A percentile compares a stretch with the other conserved stretches of the same genome.
phyloP scores from a whole-genome alignment of 35 echinoderm and acorn worm genomes.

The Ophiothrix spiculata region DNA sequence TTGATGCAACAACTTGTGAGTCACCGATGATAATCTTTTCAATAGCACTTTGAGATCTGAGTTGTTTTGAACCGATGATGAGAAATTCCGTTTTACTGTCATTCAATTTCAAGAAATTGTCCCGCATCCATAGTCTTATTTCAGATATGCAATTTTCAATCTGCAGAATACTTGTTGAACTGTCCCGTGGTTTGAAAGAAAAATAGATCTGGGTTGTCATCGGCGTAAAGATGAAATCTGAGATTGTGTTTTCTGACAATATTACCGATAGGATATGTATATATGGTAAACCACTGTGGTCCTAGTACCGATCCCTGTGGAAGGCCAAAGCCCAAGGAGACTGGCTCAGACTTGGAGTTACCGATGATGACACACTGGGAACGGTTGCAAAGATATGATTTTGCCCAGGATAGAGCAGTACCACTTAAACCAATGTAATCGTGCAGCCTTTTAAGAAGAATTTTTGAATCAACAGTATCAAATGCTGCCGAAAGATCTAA shows the following conservation, averaged over 20 bases:
- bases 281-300: conserved; percentile 35
- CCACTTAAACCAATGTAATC: conserved; percentile 13
- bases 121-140: conserved; percentile 43
- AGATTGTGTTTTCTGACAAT: conserved; percentile 32
- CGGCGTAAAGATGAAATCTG: conserved; percentile 48
- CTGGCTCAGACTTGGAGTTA: conserved; percentile 22
- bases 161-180: too few relatives aligned
- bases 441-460: conserved; percentile 34
- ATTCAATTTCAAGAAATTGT: conserved; percentile 51
- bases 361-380: conserved; percentile 26
- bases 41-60: neutral
- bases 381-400: conserved; percentile 50
- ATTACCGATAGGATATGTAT: conserved; percentile 52
- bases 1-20: neutral
- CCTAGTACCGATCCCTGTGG: conserved; percentile 70
- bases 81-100: conserved; percentile 52
- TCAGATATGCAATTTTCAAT: conserved; percentile 3
- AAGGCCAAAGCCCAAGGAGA: conserved; percentile 24
- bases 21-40: conserved; percentile 5
- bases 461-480: conserved; percentile 21
- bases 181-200: conserved; percentile 35
- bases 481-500: conserved; percentile 31
- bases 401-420: conserved; percentile 3
- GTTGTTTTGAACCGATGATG: conserved; percentile 29
- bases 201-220: conserved; percentile 72